phyloP scores from a whole-genome alignment of 2,113 vertebrate genomes.

The Neotoma lepida region DNA sequence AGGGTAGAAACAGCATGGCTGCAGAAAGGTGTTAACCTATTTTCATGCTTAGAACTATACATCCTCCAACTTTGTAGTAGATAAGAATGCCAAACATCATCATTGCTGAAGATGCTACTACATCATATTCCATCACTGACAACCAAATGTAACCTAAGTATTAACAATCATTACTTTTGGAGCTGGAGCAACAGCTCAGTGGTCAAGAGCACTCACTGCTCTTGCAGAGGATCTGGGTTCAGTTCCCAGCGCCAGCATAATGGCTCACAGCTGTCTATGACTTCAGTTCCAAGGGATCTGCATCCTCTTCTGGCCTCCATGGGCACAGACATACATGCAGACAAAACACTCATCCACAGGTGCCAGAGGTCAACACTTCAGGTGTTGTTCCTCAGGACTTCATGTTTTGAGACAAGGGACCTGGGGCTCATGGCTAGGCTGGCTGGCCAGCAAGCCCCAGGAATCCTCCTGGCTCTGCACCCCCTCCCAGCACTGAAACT shows the following conservation, averaged over 20 bases:
- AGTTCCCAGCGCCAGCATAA: neutral
- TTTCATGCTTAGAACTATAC: slow-evolving; percentile 1
- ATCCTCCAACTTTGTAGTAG: slow-evolving; percentile 11
- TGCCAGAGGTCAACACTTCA: neutral
- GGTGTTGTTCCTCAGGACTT: neutral
- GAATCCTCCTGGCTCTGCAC: neutral
- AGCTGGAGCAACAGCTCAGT: neutral
- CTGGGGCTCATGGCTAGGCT: neutral
- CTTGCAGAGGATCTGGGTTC: neutral
- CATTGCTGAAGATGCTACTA: slow-evolving; percentile 13
- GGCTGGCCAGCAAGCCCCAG: neutral
- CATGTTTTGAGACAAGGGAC: neutral
- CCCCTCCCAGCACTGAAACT: neutral
- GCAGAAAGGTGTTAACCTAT: neutral
- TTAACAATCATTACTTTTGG: neutral
- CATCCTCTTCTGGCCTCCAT: neutral
- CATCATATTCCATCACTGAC: neutral
- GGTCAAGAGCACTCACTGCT: neutral
- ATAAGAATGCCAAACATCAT: neutral
- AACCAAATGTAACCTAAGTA: slow-evolving; percentile 21
- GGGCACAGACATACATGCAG: neutral
- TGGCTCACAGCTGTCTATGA: neutral
- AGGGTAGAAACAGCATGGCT: neutral
- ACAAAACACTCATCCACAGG: neutral
- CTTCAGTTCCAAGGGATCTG: neutral